phyloP scores from a whole-genome alignment of 2,888 invertebrate genomes.

The Leptura quadrifasciata region DNA sequence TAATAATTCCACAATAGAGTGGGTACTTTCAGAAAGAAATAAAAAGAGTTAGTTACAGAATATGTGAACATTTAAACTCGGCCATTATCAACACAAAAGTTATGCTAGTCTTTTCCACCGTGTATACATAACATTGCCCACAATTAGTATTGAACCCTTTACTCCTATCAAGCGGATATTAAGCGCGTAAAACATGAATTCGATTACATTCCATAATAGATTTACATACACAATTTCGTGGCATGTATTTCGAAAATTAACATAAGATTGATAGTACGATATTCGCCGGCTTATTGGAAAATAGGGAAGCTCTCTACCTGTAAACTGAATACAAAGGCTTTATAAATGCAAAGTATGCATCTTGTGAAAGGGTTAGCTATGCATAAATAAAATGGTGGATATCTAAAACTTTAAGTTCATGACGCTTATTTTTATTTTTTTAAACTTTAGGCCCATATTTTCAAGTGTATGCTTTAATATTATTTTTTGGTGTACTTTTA shows the following conservation, averaged over 20 bases:
- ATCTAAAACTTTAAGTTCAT: not conserved
- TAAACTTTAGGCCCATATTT: not conserved
- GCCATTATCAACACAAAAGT: too few relatives aligned
- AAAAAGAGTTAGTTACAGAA: too few relatives aligned
- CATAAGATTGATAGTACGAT: conserved; percentile 19
- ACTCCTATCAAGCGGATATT: conserved; percentile 46
- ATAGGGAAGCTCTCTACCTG: not conserved
- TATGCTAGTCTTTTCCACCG: too few relatives aligned
- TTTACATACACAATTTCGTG: conserved; percentile 23
- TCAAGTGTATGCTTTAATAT: not conserved
- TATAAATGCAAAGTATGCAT: not conserved
- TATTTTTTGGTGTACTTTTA: not conserved
- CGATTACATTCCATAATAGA: conserved; percentile 39
- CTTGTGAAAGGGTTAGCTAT: not conserved
- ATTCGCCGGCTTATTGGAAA: conserved; percentile 20
- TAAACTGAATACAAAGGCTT: not conserved
- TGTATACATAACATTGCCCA: not conserved
- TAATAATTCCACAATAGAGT: too few relatives aligned
- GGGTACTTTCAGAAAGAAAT: too few relatives aligned
- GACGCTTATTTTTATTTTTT: not conserved
- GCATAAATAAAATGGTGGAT: not conserved
- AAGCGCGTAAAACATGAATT: conserved; percentile 52
- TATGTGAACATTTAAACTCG: too few relatives aligned
- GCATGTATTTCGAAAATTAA: conserved; percentile 27
- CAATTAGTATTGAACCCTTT: conserved; percentile 3